Evolutionary conservation across 2,888 invertebrate species (phyloP).

Genomic region (Leucophora obtusa): DNA sequence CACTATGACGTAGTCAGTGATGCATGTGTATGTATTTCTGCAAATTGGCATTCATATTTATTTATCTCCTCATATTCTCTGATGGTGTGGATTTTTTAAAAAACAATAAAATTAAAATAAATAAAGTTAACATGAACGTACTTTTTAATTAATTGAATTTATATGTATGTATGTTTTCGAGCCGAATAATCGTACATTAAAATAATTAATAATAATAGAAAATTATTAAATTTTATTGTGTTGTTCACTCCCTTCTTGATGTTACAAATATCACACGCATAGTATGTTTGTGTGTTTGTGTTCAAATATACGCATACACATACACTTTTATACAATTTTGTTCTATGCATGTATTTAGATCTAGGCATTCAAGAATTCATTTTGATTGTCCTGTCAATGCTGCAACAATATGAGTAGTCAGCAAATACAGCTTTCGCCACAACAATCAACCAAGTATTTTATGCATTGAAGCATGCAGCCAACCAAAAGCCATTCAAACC

Average conservation of each 20-base stretch:
- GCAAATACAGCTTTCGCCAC: constrained; percentile 64
- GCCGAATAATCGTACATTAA: background rate
- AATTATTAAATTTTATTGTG: background rate
- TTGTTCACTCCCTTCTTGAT: too few species aligned
- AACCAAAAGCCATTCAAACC: constrained; percentile 56
- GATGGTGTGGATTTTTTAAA: too few species aligned
- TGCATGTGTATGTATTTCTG: too few species aligned
- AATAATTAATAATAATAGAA: background rate
- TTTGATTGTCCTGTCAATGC: constrained; percentile 61
- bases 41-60: too few species aligned
- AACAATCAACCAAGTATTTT: constrained; percentile 58
- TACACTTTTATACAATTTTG: too few species aligned
- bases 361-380: constrained; percentile 56
- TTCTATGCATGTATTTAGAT: background rate
- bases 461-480: constrained; percentile 61
- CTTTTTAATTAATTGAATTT: constrained; percentile 58
- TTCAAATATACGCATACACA: background rate
- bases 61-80: background rate
- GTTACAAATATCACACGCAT: too few species aligned
- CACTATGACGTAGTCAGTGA: background rate
- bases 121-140: constrained; percentile 35
- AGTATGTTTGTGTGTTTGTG: too few species aligned
- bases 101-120: constrained; percentile 31
- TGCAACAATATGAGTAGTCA: constrained; percentile 62
- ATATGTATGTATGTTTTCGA: constrained; percentile 46